phyloP scores from a whole-genome alignment of 2,113 vertebrate species.

The Chauna torquata region DNA sequence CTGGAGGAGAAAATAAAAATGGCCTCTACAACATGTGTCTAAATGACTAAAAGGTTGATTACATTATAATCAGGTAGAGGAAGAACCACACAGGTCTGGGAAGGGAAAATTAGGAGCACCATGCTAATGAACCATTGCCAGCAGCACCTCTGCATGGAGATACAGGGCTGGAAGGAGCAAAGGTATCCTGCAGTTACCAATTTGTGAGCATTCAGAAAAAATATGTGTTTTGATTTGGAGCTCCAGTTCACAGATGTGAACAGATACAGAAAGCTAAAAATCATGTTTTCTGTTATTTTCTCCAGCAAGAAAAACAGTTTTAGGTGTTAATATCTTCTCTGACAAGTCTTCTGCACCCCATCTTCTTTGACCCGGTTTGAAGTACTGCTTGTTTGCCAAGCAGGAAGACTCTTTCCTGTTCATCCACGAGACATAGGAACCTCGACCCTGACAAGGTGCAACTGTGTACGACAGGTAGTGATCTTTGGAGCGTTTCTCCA shows the following conservation, averaged over 20 bases:
- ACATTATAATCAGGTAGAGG: background rate
- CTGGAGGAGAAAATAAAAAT: background rate
- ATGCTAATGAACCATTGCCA: slow-evolving; percentile 19
- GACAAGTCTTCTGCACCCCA: background rate
- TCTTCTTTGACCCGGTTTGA: background rate
- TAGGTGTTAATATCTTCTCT: slow-evolving; percentile 1
- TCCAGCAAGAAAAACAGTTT: background rate
- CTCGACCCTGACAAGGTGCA: background rate
- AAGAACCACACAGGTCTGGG: background rate
- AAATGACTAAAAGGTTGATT: background rate
- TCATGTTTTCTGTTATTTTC: slow-evolving; percentile 8
- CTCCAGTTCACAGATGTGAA: slow-evolving; percentile 47
- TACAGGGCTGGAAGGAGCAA: background rate
- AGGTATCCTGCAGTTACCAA: slow-evolving; percentile 65
- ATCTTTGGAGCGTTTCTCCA: background rate
- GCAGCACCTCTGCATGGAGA: background rate
- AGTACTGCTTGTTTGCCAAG: background rate
- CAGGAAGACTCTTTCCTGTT: background rate
- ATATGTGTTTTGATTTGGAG: slow-evolving; percentile 58
- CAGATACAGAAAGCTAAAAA: slow-evolving; percentile 51
- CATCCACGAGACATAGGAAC: background rate
- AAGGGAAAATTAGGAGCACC: background rate
- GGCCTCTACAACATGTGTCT: background rate
- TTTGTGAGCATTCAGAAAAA: slow-evolving; percentile 58
- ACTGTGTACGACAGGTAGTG: background rate